These are phyloP conservation scores for Xanthorhoe spadicearia DNA, from an alignment of 2,888 invertebrate genomes.

Conservation along the genomic window DNA sequence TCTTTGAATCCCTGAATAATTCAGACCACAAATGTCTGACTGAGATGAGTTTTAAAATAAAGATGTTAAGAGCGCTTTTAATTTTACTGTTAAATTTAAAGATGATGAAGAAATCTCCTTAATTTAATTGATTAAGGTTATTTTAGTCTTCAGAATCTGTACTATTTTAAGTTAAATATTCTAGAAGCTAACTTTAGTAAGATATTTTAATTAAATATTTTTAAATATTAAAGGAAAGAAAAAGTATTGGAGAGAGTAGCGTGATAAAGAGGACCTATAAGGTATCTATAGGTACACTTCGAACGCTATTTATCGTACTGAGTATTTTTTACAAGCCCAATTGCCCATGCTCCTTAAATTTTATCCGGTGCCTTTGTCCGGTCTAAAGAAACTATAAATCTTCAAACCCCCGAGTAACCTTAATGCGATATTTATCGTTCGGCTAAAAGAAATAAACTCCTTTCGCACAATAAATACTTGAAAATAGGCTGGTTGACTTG, in stretches of 20 bases:
- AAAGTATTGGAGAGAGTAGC: no score
- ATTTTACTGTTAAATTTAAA: conserved; percentile 17
- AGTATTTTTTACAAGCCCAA: not conserved
- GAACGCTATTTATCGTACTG: not conserved
- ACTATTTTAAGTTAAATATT: no score
- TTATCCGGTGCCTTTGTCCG: conserved; percentile 36
- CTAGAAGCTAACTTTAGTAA: no score
- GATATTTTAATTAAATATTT: no score
- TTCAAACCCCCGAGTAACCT: conserved; percentile 57
- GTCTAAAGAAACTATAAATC: conserved; percentile 64
- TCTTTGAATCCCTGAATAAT: conserved; percentile 27
- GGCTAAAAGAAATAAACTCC: conserved; percentile 69
- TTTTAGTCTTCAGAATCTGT: not conserved
- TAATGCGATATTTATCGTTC: conserved; percentile 79
- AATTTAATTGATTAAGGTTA: not conserved
- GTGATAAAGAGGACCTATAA: no score
- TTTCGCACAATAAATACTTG: conserved; percentile 64
- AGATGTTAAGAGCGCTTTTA: conserved; percentile 11
- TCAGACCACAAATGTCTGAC: conserved; percentile 21
- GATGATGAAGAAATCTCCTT: not conserved
- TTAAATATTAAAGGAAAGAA: no score
- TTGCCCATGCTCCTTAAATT: conserved; percentile 5
- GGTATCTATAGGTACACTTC: no score
- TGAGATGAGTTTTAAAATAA: conserved; percentile 16
- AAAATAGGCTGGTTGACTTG: conserved; percentile 32